Conservation (phyloP, 1,140 invertebrate species). For the Chlorops oryzae region DNA sequence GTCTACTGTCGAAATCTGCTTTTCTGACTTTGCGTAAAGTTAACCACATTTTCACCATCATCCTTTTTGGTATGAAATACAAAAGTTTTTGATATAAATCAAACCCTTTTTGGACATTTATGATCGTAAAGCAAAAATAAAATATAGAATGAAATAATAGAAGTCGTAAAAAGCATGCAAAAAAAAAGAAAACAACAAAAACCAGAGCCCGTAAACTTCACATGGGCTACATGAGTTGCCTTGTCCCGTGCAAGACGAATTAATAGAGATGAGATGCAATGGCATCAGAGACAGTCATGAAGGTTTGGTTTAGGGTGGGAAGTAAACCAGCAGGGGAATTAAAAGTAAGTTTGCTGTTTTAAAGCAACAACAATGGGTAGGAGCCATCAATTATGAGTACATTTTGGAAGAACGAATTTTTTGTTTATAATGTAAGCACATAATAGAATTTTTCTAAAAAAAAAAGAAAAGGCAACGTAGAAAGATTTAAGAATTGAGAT, state of each 20-base stretch:
- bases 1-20: constrained; percentile 15
- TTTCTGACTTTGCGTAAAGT: neutral
- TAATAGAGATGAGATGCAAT: neutral
- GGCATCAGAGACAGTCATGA: too few species aligned
- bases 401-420: too few species aligned
- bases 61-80: constrained; percentile 17
- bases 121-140: constrained; percentile 43
- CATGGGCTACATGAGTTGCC: neutral
- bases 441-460: too few species aligned
- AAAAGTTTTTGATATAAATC: constrained; percentile 42
- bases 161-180: constrained; percentile 1
- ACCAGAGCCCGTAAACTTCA: neutral
- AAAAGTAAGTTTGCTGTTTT: too few species aligned
- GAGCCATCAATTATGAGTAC: too few species aligned
- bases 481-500: too few species aligned
- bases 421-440: too few species aligned
- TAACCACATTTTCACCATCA: constrained; percentile 16
- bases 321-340: too few species aligned
- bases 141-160: too few species aligned
- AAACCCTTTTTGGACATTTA: constrained; percentile 43
- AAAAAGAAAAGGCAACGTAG: too few species aligned
- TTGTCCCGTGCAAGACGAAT: neutral
- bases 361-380: too few species aligned
- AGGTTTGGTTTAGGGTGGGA: too few species aligned
- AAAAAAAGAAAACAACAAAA: neutral